Evolutionary conservation across 2,113 vertebrate genomes (phyloP).

Genomic region (Aleadryas rufinucha): DNA sequence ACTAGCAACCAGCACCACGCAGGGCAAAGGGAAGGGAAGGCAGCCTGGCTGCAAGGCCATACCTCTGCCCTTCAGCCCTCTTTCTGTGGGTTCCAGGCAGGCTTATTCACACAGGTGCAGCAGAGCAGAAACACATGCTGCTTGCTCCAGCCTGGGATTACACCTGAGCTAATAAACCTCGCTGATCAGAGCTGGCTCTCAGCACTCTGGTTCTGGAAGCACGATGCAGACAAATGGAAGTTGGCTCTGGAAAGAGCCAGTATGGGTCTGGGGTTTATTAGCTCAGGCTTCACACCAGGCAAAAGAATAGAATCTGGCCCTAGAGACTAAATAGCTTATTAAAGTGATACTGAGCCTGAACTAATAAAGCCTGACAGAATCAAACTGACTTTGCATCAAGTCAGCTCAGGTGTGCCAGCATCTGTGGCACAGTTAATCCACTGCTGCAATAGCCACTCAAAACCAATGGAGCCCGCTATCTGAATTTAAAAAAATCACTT

Average conservation of each 20-base stretch:
- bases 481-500: not conserved
- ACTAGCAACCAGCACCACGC: not conserved
- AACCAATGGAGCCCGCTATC: not conserved
- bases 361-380: constrained; percentile 31
- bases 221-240: not conserved
- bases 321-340: constrained; percentile 42
- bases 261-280: constrained; percentile 42
- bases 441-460: not conserved
- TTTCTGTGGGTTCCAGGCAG: not conserved
- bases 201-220: constrained; percentile 10
- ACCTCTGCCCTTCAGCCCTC: not conserved
- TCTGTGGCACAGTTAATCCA: not conserved
- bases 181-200: constrained; percentile 28
- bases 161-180: constrained; percentile 49
- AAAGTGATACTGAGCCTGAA: constrained; percentile 22
- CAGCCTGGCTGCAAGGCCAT: not conserved
- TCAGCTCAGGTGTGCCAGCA: constrained; percentile 23
- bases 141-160: not conserved
- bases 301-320: not conserved
- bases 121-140: constrained; percentile 20
- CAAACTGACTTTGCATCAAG: not conserved
- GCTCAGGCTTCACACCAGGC: constrained; percentile 21
- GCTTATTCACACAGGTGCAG: constrained; percentile 17
- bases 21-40: not conserved
- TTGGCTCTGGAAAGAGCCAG: constrained; percentile 2